phyloP scores from a whole-genome alignment of 2,888 invertebrate genomes.

The Kryphioiulus occultus region DNA sequence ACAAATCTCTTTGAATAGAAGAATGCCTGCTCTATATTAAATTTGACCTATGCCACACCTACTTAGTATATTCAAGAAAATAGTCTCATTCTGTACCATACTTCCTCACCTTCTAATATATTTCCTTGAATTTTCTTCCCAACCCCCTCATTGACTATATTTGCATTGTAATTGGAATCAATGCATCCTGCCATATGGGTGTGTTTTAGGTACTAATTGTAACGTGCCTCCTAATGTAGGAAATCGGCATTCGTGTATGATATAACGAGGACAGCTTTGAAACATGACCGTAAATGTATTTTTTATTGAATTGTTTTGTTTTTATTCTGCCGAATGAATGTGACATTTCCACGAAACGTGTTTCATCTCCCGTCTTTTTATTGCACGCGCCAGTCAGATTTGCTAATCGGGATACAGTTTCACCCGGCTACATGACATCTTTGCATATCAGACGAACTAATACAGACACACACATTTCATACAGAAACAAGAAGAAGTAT shows the following conservation, averaged over 20 bases:
- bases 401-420: no score
- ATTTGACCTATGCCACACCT: slow-evolving; percentile 25
- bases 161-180: slow-evolving; percentile 9
- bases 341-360: slow-evolving; percentile 26
- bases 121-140: not conserved
- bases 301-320: slow-evolving; percentile 33
- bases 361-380: not conserved
- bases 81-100: slow-evolving; percentile 25
- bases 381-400: not conserved
- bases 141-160: not conserved
- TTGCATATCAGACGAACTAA: no score
- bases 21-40: not conserved
- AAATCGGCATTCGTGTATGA: slow-evolving; percentile 31
- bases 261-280: slow-evolving; percentile 11
- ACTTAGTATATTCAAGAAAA: slow-evolving; percentile 13
- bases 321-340: slow-evolving; percentile 35
- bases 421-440: no score
- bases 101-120: not conserved
- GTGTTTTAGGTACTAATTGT: slow-evolving; percentile 35
- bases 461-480: no score
- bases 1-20: slow-evolving; percentile 1
- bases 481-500: no score
- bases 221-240: slow-evolving; percentile 28
- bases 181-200: not conserved
- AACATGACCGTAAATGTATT: slow-evolving; percentile 24